Evolutionary conservation across 1,140 invertebrate genomes (phyloP).

Genomic region (Leptoteleia sp.): DNA sequence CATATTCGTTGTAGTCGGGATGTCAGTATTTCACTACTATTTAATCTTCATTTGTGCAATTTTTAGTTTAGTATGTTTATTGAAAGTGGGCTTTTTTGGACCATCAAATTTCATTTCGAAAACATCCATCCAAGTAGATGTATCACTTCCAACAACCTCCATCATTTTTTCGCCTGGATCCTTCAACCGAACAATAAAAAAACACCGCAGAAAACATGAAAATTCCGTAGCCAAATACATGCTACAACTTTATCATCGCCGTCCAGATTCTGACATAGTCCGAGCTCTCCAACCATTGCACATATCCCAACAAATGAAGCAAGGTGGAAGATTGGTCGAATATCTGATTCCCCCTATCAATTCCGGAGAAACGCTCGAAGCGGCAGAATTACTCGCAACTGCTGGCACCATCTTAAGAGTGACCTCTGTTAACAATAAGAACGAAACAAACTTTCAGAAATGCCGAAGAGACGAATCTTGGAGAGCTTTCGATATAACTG

Average conservation of each 20-base stretch:
- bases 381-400: slow-evolving; percentile 73
- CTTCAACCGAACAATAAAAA: slow-evolving; percentile 63
- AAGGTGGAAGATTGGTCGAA: slow-evolving; percentile 71
- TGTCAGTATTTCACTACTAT: slow-evolving; percentile 50
- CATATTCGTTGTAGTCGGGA: slow-evolving; percentile 9
- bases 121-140: slow-evolving; percentile 74
- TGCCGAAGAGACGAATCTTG: slow-evolving; percentile 74
- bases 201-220: slow-evolving; percentile 59
- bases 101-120: slow-evolving; percentile 71
- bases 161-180: slow-evolving; percentile 51
- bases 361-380: slow-evolving; percentile 71
- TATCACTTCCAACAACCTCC: slow-evolving; percentile 71
- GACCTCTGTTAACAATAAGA: slow-evolving; percentile 62
- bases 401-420: slow-evolving; percentile 75
- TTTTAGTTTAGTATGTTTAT: slow-evolving; percentile 69
- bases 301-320: slow-evolving; percentile 65
- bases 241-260: slow-evolving; percentile 75
- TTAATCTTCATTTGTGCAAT: slow-evolving; percentile 50
- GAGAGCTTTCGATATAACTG: slow-evolving; percentile 77
- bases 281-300: slow-evolving; percentile 74
- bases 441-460: slow-evolving; percentile 49
- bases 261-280: slow-evolving; percentile 74
- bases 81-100: slow-evolving; percentile 68
- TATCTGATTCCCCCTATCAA: slow-evolving; percentile 70
- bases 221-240: slow-evolving; percentile 73